Conservation (phyloP, 2,797 vertebrate species). For the Phalanger gymnotis region DNA sequence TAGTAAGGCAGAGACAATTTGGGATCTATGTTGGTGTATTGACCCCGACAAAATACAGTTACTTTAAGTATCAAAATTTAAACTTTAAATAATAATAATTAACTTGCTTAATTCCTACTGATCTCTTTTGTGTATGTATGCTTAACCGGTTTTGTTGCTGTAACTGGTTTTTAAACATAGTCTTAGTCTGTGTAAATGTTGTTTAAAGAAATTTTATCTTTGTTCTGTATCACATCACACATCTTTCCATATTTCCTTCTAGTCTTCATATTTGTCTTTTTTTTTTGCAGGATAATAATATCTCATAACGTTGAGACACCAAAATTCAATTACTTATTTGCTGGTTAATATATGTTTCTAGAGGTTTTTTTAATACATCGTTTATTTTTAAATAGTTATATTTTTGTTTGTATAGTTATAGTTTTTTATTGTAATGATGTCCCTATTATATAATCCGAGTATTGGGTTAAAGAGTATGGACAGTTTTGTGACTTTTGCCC, state of each 20-base stretch:
- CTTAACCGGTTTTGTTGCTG: neutral
- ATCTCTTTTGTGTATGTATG: neutral
- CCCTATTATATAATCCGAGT: neutral
- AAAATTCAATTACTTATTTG: neutral
- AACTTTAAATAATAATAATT: neutral
- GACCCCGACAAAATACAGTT: neutral
- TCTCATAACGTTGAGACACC: neutral
- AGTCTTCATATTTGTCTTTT: neutral
- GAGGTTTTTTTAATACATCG: neutral
- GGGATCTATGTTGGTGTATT: neutral
- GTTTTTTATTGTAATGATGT: neutral
- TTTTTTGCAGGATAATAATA: neutral
- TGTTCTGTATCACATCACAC: neutral
- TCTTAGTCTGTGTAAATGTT: neutral
- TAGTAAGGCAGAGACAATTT: neutral
- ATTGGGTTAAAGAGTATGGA: neutral
- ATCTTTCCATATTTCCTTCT: neutral
- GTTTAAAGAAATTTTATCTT: neutral
- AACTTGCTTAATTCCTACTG: neutral
- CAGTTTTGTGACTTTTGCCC: neutral
- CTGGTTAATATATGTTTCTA: neutral
- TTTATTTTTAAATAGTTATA: neutral
- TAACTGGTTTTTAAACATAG: neutral
- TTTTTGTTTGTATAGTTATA: no score
- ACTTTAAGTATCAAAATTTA: neutral